Conservation (phyloP, 2,888 invertebrate genomes). For the Agrilus mali region DNA sequence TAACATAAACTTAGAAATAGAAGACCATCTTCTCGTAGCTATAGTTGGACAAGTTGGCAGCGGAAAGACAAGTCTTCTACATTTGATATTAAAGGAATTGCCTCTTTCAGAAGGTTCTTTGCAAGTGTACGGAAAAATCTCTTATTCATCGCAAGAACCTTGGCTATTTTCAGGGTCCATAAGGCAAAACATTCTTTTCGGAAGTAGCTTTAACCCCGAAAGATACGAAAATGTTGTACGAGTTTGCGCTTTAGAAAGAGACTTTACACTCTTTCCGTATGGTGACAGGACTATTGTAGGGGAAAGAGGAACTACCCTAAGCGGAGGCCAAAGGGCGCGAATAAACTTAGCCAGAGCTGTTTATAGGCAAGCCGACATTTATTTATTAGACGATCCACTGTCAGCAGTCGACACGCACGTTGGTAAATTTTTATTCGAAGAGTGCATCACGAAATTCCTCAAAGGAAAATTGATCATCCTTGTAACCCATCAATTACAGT, state of each 20-base stretch:
- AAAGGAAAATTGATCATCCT: slow-evolving; percentile 43
- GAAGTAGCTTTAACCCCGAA: slow-evolving; percentile 41
- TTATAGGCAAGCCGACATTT: slow-evolving; percentile 60
- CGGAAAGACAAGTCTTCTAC: slow-evolving; percentile 44
- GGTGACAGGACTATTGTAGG: slow-evolving; percentile 65
- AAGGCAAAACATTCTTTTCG: slow-evolving; percentile 65
- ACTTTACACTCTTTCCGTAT: slow-evolving; percentile 56
- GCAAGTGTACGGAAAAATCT: slow-evolving; percentile 44
- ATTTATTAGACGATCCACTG: slow-evolving; percentile 63
- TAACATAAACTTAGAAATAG: slow-evolving; percentile 29
- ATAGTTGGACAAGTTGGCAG: slow-evolving; percentile 48
- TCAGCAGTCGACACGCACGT: slow-evolving; percentile 66
- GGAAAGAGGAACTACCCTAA: slow-evolving; percentile 62
- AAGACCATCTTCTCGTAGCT: slow-evolving; percentile 31
- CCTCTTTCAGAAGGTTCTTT: slow-evolving; percentile 48
- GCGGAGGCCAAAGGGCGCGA: slow-evolving; percentile 68
- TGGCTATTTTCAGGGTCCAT: slow-evolving; percentile 47
- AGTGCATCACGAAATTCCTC: slow-evolving; percentile 48
- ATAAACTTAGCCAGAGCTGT: slow-evolving; percentile 62
- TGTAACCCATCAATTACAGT: slow-evolving; percentile 54
- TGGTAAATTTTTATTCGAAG: slow-evolving; percentile 53
- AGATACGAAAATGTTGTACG: slow-evolving; percentile 44
- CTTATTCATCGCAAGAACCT: slow-evolving; percentile 46
- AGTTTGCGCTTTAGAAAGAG: slow-evolving; percentile 47
- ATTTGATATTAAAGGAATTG: slow-evolving; percentile 53